Base-by-base conservation (phyloP, 1,140 invertebrate genomes). In the Octopus bimaculoides region DNA sequence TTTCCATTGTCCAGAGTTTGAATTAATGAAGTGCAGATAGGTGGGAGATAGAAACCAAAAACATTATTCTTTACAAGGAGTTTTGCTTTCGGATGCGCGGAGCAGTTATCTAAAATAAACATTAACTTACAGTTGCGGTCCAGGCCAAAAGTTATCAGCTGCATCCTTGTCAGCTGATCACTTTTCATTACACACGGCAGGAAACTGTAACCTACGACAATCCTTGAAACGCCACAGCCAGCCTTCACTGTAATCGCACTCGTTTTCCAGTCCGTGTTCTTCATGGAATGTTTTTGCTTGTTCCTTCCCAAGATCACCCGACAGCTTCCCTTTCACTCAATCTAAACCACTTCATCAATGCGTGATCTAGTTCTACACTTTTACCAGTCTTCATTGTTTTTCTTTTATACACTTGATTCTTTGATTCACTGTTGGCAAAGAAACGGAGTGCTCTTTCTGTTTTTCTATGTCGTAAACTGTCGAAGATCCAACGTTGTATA, bases 351-450 rank as follows among this genome's bases (percentile, higher is more conserved):
- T 66, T 66, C 3, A 66, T 66, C 61, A 66, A 14, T 66, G n/a
- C 61, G 12, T 66, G 61, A 41, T 41, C 26, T 41, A 41, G 26
- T 41, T 41, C 26, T 0, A 41, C 61, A 66, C 61, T 66, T 66
- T 66, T 66, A 66, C 61, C 61, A 66, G 61, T 12, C n/a, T 66
- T 3, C 61, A 66, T 66, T 66, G 61, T 66, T 66, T 66, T 66
- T 3, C 61, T 66, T 66, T 66, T 66, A 66, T 14, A 66, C 61
- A 66, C 1, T n/a, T 66, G 61, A 1, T 66, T 66, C 61, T 66
- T 66, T n/a, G 61, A 66, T n/a, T 66, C 61, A 66, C 61, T 66
- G 61, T n/a, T 66, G n/a, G n/a, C 61, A 66, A 66, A 66, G n/a
- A 66, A 66, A 66, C 61, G 10, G 61, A 66, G 61, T 66, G 12